A percentile compares a stretch with the other conserved stretches of the same genome.
phyloP scores from a whole-genome alignment of 1,140 invertebrate genomes.

The Nasonia vitripennis region DNA sequence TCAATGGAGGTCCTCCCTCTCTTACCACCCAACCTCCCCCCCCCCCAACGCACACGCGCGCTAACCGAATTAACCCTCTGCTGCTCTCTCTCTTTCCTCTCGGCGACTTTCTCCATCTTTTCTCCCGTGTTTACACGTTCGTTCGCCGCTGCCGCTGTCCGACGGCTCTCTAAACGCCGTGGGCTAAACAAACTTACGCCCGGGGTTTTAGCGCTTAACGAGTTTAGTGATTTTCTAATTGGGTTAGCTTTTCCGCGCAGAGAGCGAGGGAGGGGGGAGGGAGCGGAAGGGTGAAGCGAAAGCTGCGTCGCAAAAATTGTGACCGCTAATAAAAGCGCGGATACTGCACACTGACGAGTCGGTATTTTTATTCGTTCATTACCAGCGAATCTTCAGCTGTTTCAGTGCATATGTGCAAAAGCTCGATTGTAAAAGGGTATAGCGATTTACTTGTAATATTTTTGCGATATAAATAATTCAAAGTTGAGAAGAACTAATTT shows the following conservation, averaged over 20 bases:
- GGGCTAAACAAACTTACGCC: conserved; percentile 49
- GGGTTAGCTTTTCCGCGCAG: conserved; percentile 22
- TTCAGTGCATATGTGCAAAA: too few species aligned
- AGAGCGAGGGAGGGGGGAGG: neutral
- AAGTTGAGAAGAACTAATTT: too few species aligned
- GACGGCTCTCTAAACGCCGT: conserved; percentile 38
- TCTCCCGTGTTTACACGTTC: conserved; percentile 31
- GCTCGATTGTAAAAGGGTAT: too few species aligned
- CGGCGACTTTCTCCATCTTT: conserved; percentile 29
- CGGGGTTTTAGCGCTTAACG: conserved; percentile 49
- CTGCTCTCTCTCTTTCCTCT: neutral
- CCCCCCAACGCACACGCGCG: neutral
- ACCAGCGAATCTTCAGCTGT: too few species aligned
- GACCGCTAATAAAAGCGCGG: conserved; percentile 10
- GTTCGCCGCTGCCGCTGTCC: neutral
- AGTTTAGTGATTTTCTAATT: conserved; percentile 55
- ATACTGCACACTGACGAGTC: neutral
- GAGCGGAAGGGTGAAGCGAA: neutral
- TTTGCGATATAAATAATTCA: too few species aligned
- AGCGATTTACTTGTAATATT: too few species aligned
- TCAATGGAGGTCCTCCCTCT: conserved; percentile 27
- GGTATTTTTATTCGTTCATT: too few species aligned
- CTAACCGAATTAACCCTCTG: conserved; percentile 36
- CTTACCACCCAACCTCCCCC: too few species aligned
- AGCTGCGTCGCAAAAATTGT: conserved; percentile 20